Evolutionary conservation across 1,140 invertebrate genomes (phyloP).

Genomic region (Vanessa atalanta): DNA sequence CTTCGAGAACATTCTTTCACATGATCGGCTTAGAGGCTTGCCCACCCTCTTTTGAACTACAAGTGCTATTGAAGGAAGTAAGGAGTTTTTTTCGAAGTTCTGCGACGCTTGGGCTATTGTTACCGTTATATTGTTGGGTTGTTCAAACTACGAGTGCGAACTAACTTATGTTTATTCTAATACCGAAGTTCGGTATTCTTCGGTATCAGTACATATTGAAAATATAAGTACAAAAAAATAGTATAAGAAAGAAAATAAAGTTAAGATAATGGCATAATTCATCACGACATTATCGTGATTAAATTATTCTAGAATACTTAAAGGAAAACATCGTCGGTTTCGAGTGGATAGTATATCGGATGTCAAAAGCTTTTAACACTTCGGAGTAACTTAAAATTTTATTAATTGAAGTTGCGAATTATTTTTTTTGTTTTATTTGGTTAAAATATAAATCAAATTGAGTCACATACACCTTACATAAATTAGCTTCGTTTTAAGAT

Average conservation of each 20-base stretch:
- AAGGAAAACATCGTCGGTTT: conserved; percentile 13
- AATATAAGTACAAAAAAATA: neutral
- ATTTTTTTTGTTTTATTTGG: neutral
- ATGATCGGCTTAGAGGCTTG: conserved; percentile 72
- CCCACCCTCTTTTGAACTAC: conserved; percentile 53
- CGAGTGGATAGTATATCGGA: conserved; percentile 25
- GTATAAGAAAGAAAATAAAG: neutral
- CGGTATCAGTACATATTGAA: neutral
- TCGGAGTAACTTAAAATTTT: conserved; percentile 12
- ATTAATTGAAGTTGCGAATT: neutral
- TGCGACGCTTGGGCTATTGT: conserved; percentile 53
- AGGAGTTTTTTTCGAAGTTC: conserved; percentile 57
- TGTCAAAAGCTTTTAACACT: conserved; percentile 32
- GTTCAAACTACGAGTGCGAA: conserved; percentile 10
- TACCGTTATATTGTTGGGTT: conserved; percentile 39
- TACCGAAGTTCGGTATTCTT: neutral
- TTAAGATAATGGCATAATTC: neutral
- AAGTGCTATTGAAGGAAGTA: conserved; percentile 60
- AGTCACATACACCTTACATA: neutral
- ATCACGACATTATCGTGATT: neutral
- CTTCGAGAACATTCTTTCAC: conserved; percentile 64
- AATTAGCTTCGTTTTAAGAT: conserved; percentile 19
- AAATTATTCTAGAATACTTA: conserved; percentile 17
- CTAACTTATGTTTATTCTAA: neutral
- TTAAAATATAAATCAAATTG: neutral